phyloP scores from a whole-genome alignment of 1,140 invertebrate species.

The Helicoverpa armigera region DNA sequence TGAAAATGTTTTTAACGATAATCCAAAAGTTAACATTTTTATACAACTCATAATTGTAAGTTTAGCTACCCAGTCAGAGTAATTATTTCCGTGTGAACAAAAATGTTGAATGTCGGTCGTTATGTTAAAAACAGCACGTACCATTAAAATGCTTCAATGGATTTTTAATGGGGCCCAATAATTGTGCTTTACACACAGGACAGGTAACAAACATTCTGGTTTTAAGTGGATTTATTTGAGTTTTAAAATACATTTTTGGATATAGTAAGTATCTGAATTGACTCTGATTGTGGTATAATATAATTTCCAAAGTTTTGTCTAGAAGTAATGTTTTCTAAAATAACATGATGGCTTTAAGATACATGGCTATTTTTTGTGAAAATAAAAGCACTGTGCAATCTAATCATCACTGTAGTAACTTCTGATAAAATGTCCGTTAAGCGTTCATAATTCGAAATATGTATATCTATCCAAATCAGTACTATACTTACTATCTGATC shows the following conservation, averaged over 20 bases:
- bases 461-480: not conserved
- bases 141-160: slow-evolving; percentile 44
- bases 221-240: not conserved
- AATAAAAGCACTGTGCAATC: no score
- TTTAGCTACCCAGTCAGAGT: slow-evolving; percentile 9
- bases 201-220: slow-evolving; percentile 12
- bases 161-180: slow-evolving; percentile 43
- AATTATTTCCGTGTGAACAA: slow-evolving; percentile 62
- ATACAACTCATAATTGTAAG: slow-evolving; percentile 27
- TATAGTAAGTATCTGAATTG: no score
- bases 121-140: slow-evolving; percentile 46
- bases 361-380: no score
- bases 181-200: slow-evolving; percentile 35
- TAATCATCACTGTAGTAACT: no score
- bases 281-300: no score
- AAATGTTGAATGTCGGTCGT: slow-evolving; percentile 46
- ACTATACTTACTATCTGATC: not conserved
- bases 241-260: not conserved
- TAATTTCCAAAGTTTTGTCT: no score
- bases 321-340: no score
- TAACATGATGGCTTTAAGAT: no score
- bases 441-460: not conserved
- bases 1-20: not conserved
- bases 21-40: slow-evolving; percentile 1
- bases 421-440: no score